Evolutionary conservation across 2,797 vertebrate species (phyloP), one percentile per base, ranked within the genome.

Genomic region (Sardinella longiceps): DNA sequence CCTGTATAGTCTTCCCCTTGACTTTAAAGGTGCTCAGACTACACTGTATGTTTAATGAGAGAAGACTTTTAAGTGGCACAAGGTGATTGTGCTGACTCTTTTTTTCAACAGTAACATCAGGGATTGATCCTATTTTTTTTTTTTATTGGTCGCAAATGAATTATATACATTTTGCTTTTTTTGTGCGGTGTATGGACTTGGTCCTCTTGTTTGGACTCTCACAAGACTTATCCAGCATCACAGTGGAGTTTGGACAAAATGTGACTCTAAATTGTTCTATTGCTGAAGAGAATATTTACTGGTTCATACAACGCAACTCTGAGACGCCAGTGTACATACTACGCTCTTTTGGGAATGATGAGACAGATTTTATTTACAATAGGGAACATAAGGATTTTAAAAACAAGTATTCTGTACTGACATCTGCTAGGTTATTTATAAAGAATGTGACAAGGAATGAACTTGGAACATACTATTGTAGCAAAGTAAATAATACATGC

Each of bases 381-480:
- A 0, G 20, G 5, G 0, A 0, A 7, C 12, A 81, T 0, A 7
- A n/a, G n/a, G n/a, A n/a, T 20, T n/a, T 83, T 0, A 70, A 33
- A 81, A 2, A 18, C n/a, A 86, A 83, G 83, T 83, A 83, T n/a
- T 70, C 74, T 0, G 1, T 0, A 83, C 0, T 2, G 11, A 50
- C 0, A 0, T 1, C 0, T 0, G 51, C 39, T 39, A 18, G 33
- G 0, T 51, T 86, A 2, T 11, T 53, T 80, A 83, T 86, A 15
- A 25, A 2, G 3, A 81, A 83, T 2, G 0, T 86, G 2, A 86
- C 82, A n/a, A 2, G 5, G 6, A 5, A 66, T 70, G 77, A 83
- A 45, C 83, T 83, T 20, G 82, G 82, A 81, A 28, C 66, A 51
- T 86, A 86, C 51, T 83, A 83, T 25, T 86, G 82, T 83, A 5